Percentiles rank a stretch among this genome's conserved stretches.
phyloP scores from a whole-genome alignment of 2,888 invertebrate genomes.

The Brachyopa scutellaris region DNA sequence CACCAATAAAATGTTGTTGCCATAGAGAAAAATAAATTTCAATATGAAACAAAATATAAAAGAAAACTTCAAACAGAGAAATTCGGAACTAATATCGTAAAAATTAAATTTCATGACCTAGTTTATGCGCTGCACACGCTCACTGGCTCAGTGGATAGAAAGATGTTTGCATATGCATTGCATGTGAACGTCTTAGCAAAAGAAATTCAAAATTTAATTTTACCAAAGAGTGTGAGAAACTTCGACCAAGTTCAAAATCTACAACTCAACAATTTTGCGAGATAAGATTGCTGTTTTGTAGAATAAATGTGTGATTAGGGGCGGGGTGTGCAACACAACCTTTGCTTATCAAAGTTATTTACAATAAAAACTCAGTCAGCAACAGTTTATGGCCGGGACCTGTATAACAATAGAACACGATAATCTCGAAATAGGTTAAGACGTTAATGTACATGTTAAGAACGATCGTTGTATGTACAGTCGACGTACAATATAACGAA shows the following conservation, averaged over 20 bases:
- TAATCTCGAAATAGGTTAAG: too few relatives aligned
- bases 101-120: conserved; percentile 47
- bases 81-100: conserved; percentile 37
- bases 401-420: too few relatives aligned
- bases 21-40: not conserved
- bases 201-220: not conserved
- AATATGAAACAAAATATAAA: not conserved
- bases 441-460: too few relatives aligned
- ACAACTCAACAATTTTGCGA: not conserved
- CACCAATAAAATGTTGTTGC: conserved; percentile 8
- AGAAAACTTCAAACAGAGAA: conserved; percentile 12
- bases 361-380: conserved; percentile 35
- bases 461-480: too few relatives aligned
- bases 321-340: not conserved
- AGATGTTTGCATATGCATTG: not conserved
- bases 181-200: not conserved
- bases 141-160: not conserved
- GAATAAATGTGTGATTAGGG: not conserved
- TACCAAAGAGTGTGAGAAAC: not conserved
- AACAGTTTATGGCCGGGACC: conserved; percentile 9
- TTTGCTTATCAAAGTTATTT: conserved; percentile 23
- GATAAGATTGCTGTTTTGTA: conserved; percentile 12
- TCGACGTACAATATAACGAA: too few relatives aligned
- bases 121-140: conserved; percentile 34
- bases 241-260: not conserved